These are phyloP conservation scores for Scophthalmus maximus DNA, from an alignment of 2,113 vertebrate genomes.

Conservation along the genomic window DNA sequence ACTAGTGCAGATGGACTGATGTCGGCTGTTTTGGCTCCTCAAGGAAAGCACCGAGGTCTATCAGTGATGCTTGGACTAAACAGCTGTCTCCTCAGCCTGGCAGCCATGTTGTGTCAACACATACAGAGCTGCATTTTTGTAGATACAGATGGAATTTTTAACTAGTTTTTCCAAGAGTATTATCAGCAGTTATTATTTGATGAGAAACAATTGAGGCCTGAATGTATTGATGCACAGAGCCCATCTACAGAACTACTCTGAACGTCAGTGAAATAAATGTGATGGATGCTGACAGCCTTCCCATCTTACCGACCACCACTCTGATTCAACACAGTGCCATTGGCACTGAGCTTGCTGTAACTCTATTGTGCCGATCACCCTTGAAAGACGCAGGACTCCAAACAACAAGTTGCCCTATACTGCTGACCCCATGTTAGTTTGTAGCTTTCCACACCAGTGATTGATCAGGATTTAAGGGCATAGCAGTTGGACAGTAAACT, in stretches of 20 bases:
- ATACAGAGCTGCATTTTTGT: conserved; percentile 45
- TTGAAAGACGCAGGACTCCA: not conserved
- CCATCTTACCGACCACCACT: conserved; percentile 25
- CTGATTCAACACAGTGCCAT: conserved; percentile 21
- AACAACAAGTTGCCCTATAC: conserved; percentile 34
- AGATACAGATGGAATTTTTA: conserved; percentile 41
- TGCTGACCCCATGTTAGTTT: conserved; percentile 27
- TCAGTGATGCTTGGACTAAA: conserved; percentile 53
- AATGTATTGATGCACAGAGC: not conserved
- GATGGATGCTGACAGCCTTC: conserved; percentile 34
- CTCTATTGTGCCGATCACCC: conserved; percentile 39
- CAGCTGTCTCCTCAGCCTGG: conserved; percentile 64
- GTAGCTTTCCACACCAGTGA: conserved; percentile 23
- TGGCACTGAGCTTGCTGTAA: not conserved
- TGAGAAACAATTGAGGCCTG: conserved; percentile 29
- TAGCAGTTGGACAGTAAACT: conserved; percentile 18
- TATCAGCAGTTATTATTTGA: conserved; percentile 24
- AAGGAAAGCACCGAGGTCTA: conserved; percentile 56
- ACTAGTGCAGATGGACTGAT: conserved; percentile 71
- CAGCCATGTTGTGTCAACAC: conserved; percentile 56
- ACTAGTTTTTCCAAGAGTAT: conserved; percentile 30
- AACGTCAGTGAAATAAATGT: conserved; percentile 29
- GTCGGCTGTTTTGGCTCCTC: conserved; percentile 47
- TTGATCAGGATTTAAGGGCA: conserved; percentile 32
- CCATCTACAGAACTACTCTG: conserved; percentile 27